Evolutionary conservation across 2,113 vertebrate species (phyloP).

Genomic region (Otis tarda): DNA sequence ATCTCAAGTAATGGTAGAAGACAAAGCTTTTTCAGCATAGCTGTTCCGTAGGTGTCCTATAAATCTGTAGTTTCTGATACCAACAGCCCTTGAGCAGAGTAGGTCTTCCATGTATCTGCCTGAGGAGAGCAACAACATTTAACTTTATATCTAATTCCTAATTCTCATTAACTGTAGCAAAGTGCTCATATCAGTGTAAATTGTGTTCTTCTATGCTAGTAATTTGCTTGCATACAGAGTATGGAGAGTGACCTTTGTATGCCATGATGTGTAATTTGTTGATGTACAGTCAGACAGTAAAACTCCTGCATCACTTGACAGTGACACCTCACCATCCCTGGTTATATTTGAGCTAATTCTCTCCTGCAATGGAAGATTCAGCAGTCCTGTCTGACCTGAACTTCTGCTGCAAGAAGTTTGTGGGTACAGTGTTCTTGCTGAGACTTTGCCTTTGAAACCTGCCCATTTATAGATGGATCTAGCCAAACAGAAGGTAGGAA

Average conservation of each 20-base stretch:
- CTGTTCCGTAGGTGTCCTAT: neutral
- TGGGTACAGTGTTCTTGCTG: neutral
- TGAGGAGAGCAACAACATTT: neutral
- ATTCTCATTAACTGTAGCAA: neutral
- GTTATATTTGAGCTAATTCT: neutral
- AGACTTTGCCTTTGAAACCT: neutral
- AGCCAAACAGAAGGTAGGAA: neutral
- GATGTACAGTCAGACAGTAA: neutral
- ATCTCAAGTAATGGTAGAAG: neutral
- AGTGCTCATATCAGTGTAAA: neutral
- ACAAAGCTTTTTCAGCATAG: neutral
- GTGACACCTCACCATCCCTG: neutral
- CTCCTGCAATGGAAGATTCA: neutral
- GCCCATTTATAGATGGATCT: neutral
- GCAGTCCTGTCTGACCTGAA: neutral
- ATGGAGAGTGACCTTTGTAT: neutral
- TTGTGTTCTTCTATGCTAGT: neutral
- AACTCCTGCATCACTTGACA: neutral
- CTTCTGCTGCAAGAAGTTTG: neutral
- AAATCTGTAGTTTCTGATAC: neutral
- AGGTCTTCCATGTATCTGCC: neutral
- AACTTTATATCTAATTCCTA: neutral
- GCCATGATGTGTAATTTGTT: neutral
- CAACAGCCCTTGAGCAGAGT: neutral
- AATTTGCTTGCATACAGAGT: neutral